phyloP scores from a whole-genome alignment of 2,113 vertebrate genomes.

The Perca flavescens region DNA sequence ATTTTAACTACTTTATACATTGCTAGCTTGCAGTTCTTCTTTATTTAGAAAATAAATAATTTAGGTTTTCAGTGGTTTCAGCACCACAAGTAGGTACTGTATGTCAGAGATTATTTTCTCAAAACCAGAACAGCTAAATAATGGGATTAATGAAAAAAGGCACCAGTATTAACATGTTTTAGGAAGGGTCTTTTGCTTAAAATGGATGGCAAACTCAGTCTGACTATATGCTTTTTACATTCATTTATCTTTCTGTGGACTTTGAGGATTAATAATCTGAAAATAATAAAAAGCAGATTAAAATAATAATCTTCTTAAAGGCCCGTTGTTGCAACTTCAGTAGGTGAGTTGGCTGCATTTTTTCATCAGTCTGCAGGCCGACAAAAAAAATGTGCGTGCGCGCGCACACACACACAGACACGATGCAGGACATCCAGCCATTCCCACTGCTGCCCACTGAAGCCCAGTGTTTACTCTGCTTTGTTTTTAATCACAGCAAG shows the following conservation, averaged over 20 bases:
- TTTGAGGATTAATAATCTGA: background rate
- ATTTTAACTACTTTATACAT: no score
- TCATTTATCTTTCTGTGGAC: background rate
- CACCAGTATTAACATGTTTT: background rate
- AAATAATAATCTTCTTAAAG: constrained; percentile 6
- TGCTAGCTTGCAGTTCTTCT: no score
- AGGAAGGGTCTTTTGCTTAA: background rate
- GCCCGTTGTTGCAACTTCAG: background rate
- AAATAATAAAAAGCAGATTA: constrained; percentile 18
- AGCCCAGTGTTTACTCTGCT: constrained; percentile 76
- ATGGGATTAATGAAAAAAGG: background rate
- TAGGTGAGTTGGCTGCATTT: constrained; percentile 13
- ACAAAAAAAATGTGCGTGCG: background rate
- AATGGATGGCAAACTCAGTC: background rate
- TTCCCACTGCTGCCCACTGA: constrained; percentile 71
- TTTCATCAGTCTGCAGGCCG: constrained; percentile 17
- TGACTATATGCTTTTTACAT: background rate
- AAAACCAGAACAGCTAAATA: background rate
- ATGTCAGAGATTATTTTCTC: background rate
- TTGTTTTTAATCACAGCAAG: constrained; percentile 83
- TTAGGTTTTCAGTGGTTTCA: no score
- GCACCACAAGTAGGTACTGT: background rate
- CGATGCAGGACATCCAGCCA: constrained; percentile 46
- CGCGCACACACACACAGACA: constrained; percentile 37
- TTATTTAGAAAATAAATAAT: no score